Conservation (phyloP, 1,140 invertebrate species). For the Tetramorium alpestre region DNA sequence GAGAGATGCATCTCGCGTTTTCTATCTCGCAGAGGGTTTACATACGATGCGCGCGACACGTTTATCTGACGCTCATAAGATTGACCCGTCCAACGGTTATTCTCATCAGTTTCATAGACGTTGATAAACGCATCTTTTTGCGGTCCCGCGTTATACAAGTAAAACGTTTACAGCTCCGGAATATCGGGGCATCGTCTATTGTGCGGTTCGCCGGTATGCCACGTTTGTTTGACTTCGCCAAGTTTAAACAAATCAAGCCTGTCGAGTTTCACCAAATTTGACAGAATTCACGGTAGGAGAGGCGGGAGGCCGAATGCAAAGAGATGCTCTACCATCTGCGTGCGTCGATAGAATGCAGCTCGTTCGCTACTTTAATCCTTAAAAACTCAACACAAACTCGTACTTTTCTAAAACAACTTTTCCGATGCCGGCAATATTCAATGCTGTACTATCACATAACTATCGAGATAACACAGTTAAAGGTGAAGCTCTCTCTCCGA, state of each 20-base stretch:
- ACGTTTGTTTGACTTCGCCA: slow-evolving; percentile 37
- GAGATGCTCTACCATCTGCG: not conserved
- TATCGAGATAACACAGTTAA: not conserved
- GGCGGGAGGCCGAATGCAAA: not conserved
- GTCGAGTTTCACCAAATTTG: slow-evolving; percentile 43
- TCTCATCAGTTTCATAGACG: slow-evolving; percentile 1
- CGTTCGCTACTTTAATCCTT: not conserved
- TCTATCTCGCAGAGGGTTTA: not conserved
- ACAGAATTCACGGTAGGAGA: slow-evolving; percentile 7
- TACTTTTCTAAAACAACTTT: not conserved
- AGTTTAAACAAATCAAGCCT: slow-evolving; percentile 48
- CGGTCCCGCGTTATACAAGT: not conserved
- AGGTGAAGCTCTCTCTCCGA: not conserved
- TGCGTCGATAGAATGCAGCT: not conserved
- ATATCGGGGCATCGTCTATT: not conserved
- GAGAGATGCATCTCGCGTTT: not conserved
- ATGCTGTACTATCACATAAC: not conserved
- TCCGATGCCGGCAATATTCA: not conserved
- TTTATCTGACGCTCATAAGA: not conserved
- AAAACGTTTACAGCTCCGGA: slow-evolving; percentile 5
- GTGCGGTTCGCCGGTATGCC: not conserved
- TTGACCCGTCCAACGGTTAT: not conserved
- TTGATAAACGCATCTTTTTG: slow-evolving; percentile 14
- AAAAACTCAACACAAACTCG: not conserved
- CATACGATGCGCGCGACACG: too few species aligned